Conservation (phyloP, 2,888 invertebrate genomes). For the Lingula anatina region DNA sequence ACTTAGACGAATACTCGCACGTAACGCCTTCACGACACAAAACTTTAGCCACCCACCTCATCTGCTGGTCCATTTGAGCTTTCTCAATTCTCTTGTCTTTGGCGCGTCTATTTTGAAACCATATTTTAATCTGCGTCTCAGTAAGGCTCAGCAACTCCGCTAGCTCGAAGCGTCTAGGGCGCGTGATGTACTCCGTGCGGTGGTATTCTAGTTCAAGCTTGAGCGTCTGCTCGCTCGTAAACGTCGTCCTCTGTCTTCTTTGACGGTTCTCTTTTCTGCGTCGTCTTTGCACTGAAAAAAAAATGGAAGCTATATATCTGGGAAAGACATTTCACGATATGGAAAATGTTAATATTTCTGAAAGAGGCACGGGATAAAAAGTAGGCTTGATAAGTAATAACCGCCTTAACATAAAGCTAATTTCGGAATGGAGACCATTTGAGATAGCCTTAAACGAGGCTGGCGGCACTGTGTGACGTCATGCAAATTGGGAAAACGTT, state of each 20-base stretch:
- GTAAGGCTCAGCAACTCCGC: constrained; percentile 65
- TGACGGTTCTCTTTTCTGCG: constrained; percentile 79
- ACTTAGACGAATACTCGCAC: no score
- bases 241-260: constrained; percentile 86
- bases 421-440: no score
- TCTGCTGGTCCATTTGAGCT: constrained; percentile 90
- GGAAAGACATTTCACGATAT: no score
- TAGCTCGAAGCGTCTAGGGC: constrained; percentile 74
- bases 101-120: constrained; percentile 92
- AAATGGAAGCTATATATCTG: not conserved
- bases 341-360: no score
- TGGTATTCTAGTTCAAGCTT: constrained; percentile 87
- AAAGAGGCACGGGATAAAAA: no score
- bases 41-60: constrained; percentile 61
- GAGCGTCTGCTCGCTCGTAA: constrained; percentile 88
- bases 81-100: constrained; percentile 96
- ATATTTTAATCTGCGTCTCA: constrained; percentile 82
- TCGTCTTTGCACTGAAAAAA: constrained; percentile 69
- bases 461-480: no score
- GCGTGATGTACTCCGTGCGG: constrained; percentile 85
- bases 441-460: no score
- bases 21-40: not conserved
- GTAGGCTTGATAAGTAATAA: no score
- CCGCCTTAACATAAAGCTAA: no score
- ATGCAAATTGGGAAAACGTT: no score